These are phyloP conservation scores for Lasioglossum vierecki DNA, from an alignment of 2,888 invertebrate species.

Conservation along the genomic window DNA sequence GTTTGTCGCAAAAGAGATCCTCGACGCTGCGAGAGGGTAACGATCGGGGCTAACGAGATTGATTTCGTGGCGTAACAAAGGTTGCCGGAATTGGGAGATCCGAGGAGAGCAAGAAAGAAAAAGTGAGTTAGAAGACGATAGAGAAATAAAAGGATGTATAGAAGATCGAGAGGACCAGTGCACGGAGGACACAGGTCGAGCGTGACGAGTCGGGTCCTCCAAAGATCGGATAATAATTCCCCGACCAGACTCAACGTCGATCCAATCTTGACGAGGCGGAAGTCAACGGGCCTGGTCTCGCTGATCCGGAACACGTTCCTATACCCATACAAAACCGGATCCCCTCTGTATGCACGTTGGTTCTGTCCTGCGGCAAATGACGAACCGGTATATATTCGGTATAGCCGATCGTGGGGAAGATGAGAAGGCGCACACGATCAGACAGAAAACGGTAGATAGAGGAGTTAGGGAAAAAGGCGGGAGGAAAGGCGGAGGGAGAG, in stretches of 20 bases:
- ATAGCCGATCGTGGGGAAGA: conserved; percentile 41
- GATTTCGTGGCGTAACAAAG: conserved; percentile 56
- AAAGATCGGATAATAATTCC: conserved; percentile 71
- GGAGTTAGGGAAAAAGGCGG: background rate
- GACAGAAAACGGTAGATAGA: background rate
- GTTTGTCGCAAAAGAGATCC: conserved; percentile 28
- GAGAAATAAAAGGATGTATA: conserved; percentile 14
- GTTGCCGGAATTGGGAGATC: conserved; percentile 30
- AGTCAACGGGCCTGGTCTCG: conserved; percentile 67
- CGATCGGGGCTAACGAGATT: conserved; percentile 58
- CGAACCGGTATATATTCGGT: conserved; percentile 36
- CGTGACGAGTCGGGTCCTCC: conserved; percentile 55
- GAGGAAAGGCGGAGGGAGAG: background rate
- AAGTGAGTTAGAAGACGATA: conserved; percentile 1
- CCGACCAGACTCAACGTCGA: conserved; percentile 73
- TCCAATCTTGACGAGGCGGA: conserved; percentile 76
- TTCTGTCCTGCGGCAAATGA: conserved; percentile 65
- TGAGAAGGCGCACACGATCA: conserved; percentile 10
- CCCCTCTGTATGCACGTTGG: conserved; percentile 15
- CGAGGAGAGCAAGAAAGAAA: background rate
- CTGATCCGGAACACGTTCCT: conserved; percentile 59
- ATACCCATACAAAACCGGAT: conserved; percentile 22
- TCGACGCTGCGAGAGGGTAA: conserved; percentile 28
- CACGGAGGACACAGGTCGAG: conserved; percentile 46
- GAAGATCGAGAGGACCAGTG: conserved; percentile 18